Base-by-base conservation (phyloP, 2,797 vertebrate species). In the Lutjanus argentimaculatus region DNA sequence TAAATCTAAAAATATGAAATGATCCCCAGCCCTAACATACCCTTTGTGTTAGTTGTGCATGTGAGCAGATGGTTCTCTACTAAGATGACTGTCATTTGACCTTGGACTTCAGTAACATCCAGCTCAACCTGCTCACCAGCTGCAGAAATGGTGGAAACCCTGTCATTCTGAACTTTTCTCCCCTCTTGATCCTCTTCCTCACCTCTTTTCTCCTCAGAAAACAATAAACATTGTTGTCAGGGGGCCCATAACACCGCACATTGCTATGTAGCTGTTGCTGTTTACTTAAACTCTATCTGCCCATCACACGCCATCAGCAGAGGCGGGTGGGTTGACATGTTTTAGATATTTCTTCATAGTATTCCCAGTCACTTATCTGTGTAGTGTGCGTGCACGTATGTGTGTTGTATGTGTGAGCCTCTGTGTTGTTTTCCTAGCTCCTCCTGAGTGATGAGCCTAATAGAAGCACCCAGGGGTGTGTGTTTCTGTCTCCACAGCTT, bases 281-380 rank as follows among this genome's bases (percentile, higher is more conserved):
- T 91, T 90, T 79, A 81, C 72, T 85, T 89, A 87, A 91, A 84
- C 87, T 80, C 68, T 75, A 73, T 73, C 79, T 73, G 75, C 74
- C 59, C 56, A 73, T 70, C 68, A 75, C 68, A 42, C 56, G 59
- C 76, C 42, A 22, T 58, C 30, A 55, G 71, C 49, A 51, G 53
- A 56, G 52, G 17, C 59, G 58, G 69, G 45, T 22, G 25, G 49
- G 21, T n/a, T 70, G 75, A 84, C 80, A 71, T 71, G 70, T 74
- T 85, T 72, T 6, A 75, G 71, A 80, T 72, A 58, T 73, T 85
- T 70, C 52, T 55, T 75, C 73, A 57, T 36, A 40, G 48, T 62
- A 53, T 68, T 75, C 62, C 25, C 40, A 22, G 56, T 71, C 48
- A 64, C 62, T 85, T 75, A 78, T 80, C 61, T 78, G 30, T 69